Evolutionary conservation across 1,140 invertebrate genomes (phyloP), one percentile per base, ranked within the genome.

Genomic region (Drosophila suzukii): DNA sequence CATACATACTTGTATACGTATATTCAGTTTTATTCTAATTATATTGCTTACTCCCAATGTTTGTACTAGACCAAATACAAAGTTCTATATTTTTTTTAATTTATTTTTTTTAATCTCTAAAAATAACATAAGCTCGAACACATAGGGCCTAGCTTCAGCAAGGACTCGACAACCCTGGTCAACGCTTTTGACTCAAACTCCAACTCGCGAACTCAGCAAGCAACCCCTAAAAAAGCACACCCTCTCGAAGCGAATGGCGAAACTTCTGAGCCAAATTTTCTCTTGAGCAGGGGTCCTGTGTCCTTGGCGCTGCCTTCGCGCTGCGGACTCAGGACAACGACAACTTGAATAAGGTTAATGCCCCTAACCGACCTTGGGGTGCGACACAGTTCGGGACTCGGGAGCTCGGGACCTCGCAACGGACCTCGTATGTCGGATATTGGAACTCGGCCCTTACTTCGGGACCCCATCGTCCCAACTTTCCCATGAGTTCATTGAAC

Each of bases 321-420:
- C 54, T 65, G 63, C 55, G 63, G 67, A 79, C 65, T 61, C 60
- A 70, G 72, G 67, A 61, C 77, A 71, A 80, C 73, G 75, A 73
- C 80, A 81, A 84, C 84, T 78, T 84, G 65, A 78, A 78, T 74
- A 84, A 89, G 84, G 84, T 89, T 89, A 89, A 89, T 89, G 84
- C 84, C 84, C 84, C 84, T 89, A 89, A 68, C 83, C 90, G 90
- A 91, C 90, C 90, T 91, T 91, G 90, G 82, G 80, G 70, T 81
- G 72, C 90, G 90, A 88, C 90, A 91, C 61, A 89, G 80, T 84
- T 89, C 77, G 84, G 80, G 70, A 81, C 65, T 65, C 59, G 59
- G 59, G 49, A 43, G 17, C 44, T 59, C 57, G 44, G 41, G 32
- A 59, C 12, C 39, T 32, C 30, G 15, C 39, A 34, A 10, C 32